phyloP scores from a whole-genome alignment of 2,113 vertebrate species.

The Enhydra lutris region DNA sequence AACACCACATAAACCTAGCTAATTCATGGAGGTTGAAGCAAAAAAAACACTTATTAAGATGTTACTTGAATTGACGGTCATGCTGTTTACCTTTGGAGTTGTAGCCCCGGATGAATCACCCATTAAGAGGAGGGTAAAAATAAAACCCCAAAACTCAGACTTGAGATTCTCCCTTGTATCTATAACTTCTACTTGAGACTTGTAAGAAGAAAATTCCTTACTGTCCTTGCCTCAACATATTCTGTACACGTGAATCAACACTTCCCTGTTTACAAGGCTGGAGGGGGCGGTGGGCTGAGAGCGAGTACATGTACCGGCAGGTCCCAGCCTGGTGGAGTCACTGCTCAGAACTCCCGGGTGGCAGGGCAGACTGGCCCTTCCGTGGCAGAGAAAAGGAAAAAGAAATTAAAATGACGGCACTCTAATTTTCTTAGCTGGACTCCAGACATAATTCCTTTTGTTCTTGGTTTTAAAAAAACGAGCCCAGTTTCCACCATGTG shows the following conservation, averaged over 20 bases:
- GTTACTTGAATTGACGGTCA: not conserved
- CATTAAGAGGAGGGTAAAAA: not conserved
- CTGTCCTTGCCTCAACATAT: not conserved
- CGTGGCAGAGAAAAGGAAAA: not conserved
- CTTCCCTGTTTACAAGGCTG: not conserved
- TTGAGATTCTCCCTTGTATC: not conserved
- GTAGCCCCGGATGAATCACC: not conserved
- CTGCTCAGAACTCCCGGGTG: not conserved
- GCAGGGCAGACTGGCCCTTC: not conserved
- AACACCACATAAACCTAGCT: not conserved
- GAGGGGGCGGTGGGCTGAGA: fast-evolving
- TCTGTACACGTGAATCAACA: not conserved
- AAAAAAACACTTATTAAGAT: not conserved
- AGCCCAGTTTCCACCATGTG: not conserved
- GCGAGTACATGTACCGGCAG: fast-evolving
- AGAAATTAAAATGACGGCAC: not conserved
- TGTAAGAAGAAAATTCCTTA: not conserved
- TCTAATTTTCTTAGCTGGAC: not conserved
- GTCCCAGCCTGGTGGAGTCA: not conserved
- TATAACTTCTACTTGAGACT: not conserved
- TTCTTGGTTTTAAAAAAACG: not conserved
- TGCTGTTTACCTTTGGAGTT: not conserved
- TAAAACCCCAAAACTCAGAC: not conserved
- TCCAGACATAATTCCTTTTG: not conserved
- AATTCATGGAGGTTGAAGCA: not conserved